Base-by-base conservation (phyloP, 2,113 vertebrate species). In the Eulemur macaco region DNA sequence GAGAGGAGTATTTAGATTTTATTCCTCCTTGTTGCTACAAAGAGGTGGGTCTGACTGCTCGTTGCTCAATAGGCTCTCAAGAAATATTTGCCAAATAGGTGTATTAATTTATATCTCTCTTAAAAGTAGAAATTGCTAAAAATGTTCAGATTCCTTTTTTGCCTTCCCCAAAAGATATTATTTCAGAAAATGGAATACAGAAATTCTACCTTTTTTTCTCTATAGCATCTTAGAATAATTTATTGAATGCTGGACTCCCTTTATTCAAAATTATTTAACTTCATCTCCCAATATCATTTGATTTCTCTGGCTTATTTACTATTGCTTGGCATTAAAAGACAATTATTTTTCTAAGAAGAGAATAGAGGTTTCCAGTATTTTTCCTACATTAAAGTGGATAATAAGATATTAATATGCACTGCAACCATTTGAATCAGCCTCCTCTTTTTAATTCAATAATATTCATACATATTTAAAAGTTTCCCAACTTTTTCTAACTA, bases 381-480 rank as follows among this genome's bases (percentile, higher is more conserved):
- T 94, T 96, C 42, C 56, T 92, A 84, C 14, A 81, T 88, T 92
- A 97, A 92, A 64, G 14, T 97, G 21, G 92, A 82, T 98, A 98
- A 92, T 96, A 97, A 95, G 78, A 34, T 95, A 96, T 98, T 98
- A 98, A 97, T 97, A 97, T 90, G 92, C 60, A 94, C 85, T 12
- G 54, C 56, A 94, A 74, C 86, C 66, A 64, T 97, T 98, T 96
- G 54, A 98, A 97, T 97, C 82, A 96, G 52, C 15, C 81, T 96
- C 66, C 52, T 96, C 80, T 89, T 96, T 91, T 97, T 96, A 56
- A 94, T 97, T 97, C 95, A 92, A 68, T 94, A 97, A 95, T 94
- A 98, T 89, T 97, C 96, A 84, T 96, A 88, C 81, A 91, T 97
- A 96, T 82, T 96, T 98, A 97, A 98, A 89, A 64, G 54, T 97